Conservation (phyloP, 1,140 invertebrate species). For the Brachionus koreanus region DNA sequence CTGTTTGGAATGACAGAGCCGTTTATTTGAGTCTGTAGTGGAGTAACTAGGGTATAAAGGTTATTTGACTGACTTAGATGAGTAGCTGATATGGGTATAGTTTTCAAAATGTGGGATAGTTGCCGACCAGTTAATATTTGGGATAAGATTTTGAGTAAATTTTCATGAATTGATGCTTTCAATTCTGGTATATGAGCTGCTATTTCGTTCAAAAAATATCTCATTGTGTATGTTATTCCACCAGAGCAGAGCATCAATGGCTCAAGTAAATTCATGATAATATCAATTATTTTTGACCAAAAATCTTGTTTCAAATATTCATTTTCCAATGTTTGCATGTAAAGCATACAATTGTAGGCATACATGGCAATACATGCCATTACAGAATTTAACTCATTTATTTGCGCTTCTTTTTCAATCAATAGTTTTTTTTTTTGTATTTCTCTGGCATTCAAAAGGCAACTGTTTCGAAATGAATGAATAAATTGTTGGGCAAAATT, state of each 20-base stretch:
- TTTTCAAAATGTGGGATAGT: constrained; percentile 47
- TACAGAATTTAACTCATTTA: constrained; percentile 26
- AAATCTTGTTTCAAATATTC: background rate
- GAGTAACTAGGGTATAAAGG: background rate
- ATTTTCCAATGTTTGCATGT: background rate
- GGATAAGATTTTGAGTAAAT: constrained; percentile 77
- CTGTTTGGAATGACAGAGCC: background rate
- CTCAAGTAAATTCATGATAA: background rate
- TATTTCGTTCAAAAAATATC: constrained; percentile 69
- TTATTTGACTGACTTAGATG: constrained; percentile 6
- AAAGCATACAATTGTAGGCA: background rate
- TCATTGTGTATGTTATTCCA: constrained; percentile 30
- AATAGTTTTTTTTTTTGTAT: background rate
- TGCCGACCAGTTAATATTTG: constrained; percentile 83
- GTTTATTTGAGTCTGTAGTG: background rate
- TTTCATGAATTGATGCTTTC: constrained; percentile 84
- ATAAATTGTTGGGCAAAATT: constrained; percentile 24
- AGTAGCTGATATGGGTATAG: constrained; percentile 6
- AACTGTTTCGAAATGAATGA: background rate
- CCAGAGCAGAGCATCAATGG: constrained; percentile 26
- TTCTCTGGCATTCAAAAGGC: background rate
- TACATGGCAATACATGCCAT: constrained; percentile 42
- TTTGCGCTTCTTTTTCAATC: constrained; percentile 37
- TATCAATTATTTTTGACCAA: background rate
- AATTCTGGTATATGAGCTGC: constrained; percentile 79